These are phyloP conservation scores for Edolisoma coerulescens DNA, from an alignment of 2,113 vertebrate genomes.

Conservation along the genomic window DNA sequence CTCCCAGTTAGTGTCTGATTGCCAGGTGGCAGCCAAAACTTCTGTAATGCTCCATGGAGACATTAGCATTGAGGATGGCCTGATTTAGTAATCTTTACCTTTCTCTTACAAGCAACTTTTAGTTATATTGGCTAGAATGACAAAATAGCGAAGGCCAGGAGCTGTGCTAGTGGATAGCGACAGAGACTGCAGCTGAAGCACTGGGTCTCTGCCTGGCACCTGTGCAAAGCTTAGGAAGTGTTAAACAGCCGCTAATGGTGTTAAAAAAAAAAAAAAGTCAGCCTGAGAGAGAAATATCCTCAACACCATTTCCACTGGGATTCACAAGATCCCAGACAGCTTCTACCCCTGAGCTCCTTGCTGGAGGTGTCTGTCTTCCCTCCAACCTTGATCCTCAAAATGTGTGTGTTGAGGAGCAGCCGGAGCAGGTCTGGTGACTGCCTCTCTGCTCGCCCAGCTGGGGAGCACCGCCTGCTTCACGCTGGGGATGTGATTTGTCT, in stretches of 20 bases:
- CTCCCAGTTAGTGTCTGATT: neutral
- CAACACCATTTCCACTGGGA: neutral
- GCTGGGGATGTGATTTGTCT: fast-evolving
- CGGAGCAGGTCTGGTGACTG: neutral
- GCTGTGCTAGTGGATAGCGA: neutral
- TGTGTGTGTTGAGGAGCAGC: neutral
- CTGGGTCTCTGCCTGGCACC: neutral
- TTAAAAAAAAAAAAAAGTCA: neutral
- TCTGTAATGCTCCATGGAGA: neutral
- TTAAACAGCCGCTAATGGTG: neutral
- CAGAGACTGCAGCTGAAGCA: neutral
- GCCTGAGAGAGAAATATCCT: neutral
- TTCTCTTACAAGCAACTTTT: neutral
- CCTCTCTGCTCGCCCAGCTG: fast-evolving
- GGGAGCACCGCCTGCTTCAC: fast-evolving
- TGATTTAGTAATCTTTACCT: neutral
- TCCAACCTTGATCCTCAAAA: fast-evolving
- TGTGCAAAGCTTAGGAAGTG: neutral
- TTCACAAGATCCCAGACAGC: neutral
- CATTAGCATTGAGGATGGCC: neutral
- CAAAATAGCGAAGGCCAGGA: neutral
- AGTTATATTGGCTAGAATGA: neutral
- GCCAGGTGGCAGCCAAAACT: neutral
- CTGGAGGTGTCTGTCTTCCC: neutral
- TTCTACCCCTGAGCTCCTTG: neutral